Percentiles rank a stretch among this genome's conserved stretches.
phyloP scores from a whole-genome alignment of 2,113 vertebrate genomes.

The Callipepla squamata region DNA sequence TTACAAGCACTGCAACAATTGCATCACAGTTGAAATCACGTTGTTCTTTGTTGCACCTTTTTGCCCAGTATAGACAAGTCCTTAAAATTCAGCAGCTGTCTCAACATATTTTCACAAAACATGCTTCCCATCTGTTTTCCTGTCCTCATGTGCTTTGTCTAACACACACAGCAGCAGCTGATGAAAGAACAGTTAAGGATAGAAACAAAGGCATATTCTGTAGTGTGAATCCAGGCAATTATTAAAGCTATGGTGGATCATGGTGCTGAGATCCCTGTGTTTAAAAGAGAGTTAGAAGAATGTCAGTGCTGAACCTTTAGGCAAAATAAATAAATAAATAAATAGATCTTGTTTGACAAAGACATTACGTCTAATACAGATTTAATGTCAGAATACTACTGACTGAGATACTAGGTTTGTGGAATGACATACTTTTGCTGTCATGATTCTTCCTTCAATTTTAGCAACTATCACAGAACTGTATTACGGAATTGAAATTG shows the following conservation, averaged over 20 bases:
- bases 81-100: not conserved
- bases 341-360: conserved; percentile 53
- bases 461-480: conserved; percentile 38
- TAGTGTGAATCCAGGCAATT: conserved; percentile 30
- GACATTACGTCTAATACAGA: conserved; percentile 54
- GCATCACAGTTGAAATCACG: not conserved
- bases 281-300: conserved; percentile 55
- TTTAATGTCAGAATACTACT: conserved; percentile 63
- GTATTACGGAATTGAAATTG: conserved; percentile 72
- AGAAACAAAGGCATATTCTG: conserved; percentile 31
- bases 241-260: conserved; percentile 19
- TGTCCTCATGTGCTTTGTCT: not conserved
- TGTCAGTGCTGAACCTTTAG: conserved; percentile 59
- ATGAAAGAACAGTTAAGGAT: conserved; percentile 19
- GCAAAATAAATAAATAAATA: conserved; percentile 41
- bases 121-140: not conserved
- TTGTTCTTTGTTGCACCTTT: not conserved
- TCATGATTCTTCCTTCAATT: conserved; percentile 60
- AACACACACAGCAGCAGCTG: not conserved
- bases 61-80: not conserved
- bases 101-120: not conserved
- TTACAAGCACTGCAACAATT: not conserved
- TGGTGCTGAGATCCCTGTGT: conserved; percentile 15
- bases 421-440: conserved; percentile 51
- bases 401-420: conserved; percentile 54